phyloP scores from a whole-genome alignment of 2,113 vertebrate species.

The Festucalex cinctus region DNA sequence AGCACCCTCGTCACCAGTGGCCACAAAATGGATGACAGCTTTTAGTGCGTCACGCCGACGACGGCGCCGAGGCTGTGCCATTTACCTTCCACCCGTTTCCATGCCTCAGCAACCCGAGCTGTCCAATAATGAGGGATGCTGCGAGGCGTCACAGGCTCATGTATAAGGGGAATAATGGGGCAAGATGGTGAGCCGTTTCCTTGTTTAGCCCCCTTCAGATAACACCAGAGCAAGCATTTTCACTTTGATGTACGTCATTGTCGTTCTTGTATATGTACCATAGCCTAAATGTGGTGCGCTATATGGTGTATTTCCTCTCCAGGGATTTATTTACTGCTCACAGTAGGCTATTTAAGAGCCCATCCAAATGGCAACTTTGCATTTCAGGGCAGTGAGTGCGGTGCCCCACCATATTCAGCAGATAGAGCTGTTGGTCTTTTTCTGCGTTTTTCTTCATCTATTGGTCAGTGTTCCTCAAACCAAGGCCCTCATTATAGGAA shows the following conservation, averaged over 20 bases:
- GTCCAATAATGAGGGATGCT: slow-evolving; percentile 17
- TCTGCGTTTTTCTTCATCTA: neutral
- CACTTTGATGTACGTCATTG: slow-evolving; percentile 5
- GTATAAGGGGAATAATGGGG: slow-evolving; percentile 5
- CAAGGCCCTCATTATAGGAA: too few species aligned
- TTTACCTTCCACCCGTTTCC: slow-evolving; percentile 73
- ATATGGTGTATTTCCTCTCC: neutral
- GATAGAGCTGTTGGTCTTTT: neutral
- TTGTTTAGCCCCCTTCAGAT: neutral
- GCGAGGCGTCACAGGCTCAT: slow-evolving; percentile 22
- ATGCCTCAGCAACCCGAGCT: slow-evolving; percentile 67
- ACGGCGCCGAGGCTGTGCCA: slow-evolving; percentile 68
- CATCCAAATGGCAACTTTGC: neutral
- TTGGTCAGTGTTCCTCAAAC: neutral
- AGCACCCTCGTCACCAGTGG: slow-evolving; percentile 62
- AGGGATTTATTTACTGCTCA: too few species aligned
- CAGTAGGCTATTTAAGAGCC: too few species aligned
- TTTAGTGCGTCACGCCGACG: slow-evolving; percentile 74
- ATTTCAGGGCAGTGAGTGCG: neutral
- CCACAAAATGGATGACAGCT: slow-evolving; percentile 78
- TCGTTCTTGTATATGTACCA: neutral
- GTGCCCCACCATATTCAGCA: neutral
- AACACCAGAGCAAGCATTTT: slow-evolving; percentile 16
- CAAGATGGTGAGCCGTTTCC: neutral
- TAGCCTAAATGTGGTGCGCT: neutral